phyloP scores from a whole-genome alignment of 92 coral and sea anemone genomes.

The Siderastrea siderea region DNA sequence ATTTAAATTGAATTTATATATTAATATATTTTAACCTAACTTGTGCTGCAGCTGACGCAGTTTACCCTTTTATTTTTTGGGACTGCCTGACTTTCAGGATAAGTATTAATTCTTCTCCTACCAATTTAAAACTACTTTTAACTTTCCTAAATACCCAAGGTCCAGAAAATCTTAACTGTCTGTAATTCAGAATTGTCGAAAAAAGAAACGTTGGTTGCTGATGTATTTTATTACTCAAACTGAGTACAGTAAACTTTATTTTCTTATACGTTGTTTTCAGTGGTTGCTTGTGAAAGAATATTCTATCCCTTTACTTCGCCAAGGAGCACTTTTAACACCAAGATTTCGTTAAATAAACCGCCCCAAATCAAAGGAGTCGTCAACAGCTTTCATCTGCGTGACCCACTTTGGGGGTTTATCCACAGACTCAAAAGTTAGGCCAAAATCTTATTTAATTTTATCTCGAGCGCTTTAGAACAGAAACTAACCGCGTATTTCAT shows the following conservation, averaged over 20 bases:
- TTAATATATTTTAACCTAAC: neutral
- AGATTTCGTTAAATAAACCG: too few species aligned
- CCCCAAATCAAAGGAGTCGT: too few species aligned
- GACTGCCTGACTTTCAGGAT: too few species aligned
- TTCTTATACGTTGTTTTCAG: neutral
- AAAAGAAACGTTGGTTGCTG: too few species aligned
- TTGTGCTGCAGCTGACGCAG: neutral
- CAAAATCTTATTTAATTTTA: too few species aligned
- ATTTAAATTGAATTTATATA: too few species aligned
- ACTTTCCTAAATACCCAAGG: neutral
- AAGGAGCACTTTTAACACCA: neutral
- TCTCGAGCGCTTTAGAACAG: too few species aligned
- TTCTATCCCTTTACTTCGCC: neutral
- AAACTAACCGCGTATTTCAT: too few species aligned
- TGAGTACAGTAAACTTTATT: neutral
- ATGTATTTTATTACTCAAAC: neutral
- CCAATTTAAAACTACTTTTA: neutral
- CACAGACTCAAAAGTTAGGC: too few species aligned
- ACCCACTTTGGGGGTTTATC: too few species aligned
- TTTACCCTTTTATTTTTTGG: neutral
- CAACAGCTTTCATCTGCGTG: too few species aligned
- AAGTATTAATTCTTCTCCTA: neutral
- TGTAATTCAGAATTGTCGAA: neutral
- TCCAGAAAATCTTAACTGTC: neutral
- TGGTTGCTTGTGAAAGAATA: neutral